Evolutionary conservation across 2,888 invertebrate species (phyloP), one percentile per base, ranked within the genome.

Genomic region (Busseola fusca): DNA sequence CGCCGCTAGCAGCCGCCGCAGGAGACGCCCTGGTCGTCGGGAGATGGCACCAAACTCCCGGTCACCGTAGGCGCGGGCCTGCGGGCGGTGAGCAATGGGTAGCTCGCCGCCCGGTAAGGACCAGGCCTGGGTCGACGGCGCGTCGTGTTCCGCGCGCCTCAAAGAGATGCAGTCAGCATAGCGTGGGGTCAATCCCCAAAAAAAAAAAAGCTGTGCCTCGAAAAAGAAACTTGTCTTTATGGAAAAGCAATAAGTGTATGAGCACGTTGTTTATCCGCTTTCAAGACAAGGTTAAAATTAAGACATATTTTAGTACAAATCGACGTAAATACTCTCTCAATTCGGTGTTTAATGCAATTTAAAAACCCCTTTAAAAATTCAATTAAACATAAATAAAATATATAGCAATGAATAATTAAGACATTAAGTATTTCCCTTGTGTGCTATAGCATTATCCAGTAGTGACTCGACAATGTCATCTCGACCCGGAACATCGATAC

Each of bases 401-500:
- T 21, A 27, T 3, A 9, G 5, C 1, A 27, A 14, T 48, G 27
- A 27, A 42, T 21, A 21, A 45, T 67, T 65, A 45, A 21, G 16
- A 40, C 14, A 18, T 27, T 7, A 12, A 1, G 25, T 30, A 40
- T 27, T 60, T 42, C 7, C 27, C 30, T 12, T 3, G 45, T 40
- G 40, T 27, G 2, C n/a, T 18, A n/a, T n/a, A n/a, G n/a, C 25
- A 4, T 18, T 14, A 37, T 30, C 25, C n/a, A n/a, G n/a, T n/a
- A n/a, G n/a, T n/a, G n/a, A 21, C 18, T 45, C 58, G 21, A 27
- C 50, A 58, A 6, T 18, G 30, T 48, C 42, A 57, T 57, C 57
- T 34, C 7, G 27, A 21, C 10, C 16, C 16, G 18, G 25, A 40
- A 57, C 25, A 67, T 74, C 69, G 40, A 57, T 48, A 80, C 56